Percentiles rank a stretch among this genome's conserved stretches.
Evolutionary conservation across 2,113 vertebrate genomes (phyloP).

Genomic region (Oreochromis spilurus): DNA sequence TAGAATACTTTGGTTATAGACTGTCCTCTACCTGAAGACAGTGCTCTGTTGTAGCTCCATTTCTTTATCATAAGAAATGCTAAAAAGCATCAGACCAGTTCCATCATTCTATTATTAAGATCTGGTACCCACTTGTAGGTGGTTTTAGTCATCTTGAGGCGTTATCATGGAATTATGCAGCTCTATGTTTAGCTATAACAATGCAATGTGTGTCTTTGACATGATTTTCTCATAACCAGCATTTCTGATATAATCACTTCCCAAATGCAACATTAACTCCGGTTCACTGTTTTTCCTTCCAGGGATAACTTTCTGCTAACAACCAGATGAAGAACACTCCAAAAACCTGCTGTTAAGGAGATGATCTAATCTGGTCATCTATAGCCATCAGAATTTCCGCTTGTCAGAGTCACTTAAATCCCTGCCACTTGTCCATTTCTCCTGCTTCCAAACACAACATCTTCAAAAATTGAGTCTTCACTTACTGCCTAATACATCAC

Average conservation of each 20-base stretch:
- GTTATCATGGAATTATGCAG: rapidly evolving
- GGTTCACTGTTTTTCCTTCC: background rate
- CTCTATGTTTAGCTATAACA: background rate
- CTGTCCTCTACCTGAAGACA: no score
- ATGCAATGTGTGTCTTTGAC: background rate
- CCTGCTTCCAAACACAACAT: background rate
- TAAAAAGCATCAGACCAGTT: background rate
- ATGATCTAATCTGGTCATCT: background rate
- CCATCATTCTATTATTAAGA: background rate
- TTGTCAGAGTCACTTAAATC: background rate
- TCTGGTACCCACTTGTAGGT: background rate
- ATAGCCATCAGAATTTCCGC: background rate
- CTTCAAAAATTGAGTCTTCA: background rate
- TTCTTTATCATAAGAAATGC: background rate
- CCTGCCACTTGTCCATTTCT: background rate
- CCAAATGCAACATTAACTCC: background rate
- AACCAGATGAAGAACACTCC: background rate
- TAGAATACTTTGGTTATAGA: background rate
- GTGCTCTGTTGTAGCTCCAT: no score
- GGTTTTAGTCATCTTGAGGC: background rate
- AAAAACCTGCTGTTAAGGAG: background rate
- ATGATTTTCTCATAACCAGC: background rate
- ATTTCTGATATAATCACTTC: background rate
- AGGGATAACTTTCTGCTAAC: background rate
- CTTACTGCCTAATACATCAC: background rate